A percentile compares a stretch with the other conserved stretches of the same genome.
Evolutionary conservation across 2,888 invertebrate genomes (phyloP).

Genomic region (Creontiades dilutus): DNA sequence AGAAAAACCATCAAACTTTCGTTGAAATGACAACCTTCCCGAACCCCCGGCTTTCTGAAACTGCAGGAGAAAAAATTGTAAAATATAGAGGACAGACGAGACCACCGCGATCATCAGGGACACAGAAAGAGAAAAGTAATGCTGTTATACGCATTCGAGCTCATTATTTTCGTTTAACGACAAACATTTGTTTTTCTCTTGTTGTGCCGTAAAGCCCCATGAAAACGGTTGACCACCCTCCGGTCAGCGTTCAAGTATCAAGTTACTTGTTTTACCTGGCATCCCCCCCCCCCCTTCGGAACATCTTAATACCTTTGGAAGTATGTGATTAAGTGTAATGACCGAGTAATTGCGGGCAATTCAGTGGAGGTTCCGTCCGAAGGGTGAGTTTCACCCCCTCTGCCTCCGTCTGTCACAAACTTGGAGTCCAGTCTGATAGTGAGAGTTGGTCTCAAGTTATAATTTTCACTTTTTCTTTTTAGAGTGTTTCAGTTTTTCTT

Average conservation of each 20-base stretch:
- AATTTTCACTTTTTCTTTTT: background rate
- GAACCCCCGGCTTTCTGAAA: background rate
- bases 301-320: constrained; percentile 36
- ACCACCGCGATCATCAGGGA: background rate
- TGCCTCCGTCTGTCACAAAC: constrained; percentile 8
- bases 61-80: background rate
- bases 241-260: background rate
- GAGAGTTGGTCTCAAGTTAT: background rate
- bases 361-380: constrained; percentile 3
- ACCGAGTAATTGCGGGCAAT: constrained; percentile 58
- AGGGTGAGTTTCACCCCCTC: background rate
- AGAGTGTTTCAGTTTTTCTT: too few relatives aligned
- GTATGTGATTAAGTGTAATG: constrained; percentile 55
- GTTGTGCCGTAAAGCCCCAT: background rate
- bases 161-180: constrained; percentile 31
- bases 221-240: constrained; percentile 32
- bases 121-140: background rate
- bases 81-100: background rate
- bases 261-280: constrained; percentile 35
- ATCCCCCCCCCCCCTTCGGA: background rate
- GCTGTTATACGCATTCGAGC: background rate
- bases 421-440: background rate
- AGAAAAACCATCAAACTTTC: too few relatives aligned
- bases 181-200: background rate
- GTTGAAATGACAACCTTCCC: background rate